Conservation (phyloP, 2,888 invertebrate genomes). For the Aricia artaxerxes region DNA sequence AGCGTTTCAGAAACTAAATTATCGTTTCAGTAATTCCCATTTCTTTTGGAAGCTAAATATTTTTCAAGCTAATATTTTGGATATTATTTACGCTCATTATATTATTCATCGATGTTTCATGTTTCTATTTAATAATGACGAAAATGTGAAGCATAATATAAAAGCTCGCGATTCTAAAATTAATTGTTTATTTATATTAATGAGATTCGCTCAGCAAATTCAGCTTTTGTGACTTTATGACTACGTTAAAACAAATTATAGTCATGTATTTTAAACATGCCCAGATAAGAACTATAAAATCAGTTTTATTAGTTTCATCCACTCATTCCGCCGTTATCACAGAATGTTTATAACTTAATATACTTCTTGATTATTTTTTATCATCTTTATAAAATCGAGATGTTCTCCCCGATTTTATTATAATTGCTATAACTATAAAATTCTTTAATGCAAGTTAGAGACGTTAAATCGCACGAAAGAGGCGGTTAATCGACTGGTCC, state of each 20-base stretch:
- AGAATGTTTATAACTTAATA: slow-evolving; percentile 2
- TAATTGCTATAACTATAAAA: background rate
- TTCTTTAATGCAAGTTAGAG: background rate
- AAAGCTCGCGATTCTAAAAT: background rate
- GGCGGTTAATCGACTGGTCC: no score
- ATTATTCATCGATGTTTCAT: background rate
- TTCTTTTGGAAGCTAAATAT: background rate
- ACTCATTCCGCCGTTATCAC: background rate
- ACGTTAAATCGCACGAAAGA: no score
- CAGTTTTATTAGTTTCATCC: background rate
- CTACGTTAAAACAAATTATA: background rate
- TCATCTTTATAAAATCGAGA: background rate
- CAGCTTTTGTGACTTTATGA: background rate
- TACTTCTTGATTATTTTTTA: slow-evolving; percentile 1
- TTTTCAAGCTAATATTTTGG: background rate
- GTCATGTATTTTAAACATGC: background rate
- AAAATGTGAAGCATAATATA: background rate
- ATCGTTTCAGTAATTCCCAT: background rate
- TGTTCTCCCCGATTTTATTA: background rate
- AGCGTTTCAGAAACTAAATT: background rate
- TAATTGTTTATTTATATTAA: background rate
- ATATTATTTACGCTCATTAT: background rate
- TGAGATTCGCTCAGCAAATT: background rate
- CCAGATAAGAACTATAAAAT: background rate
- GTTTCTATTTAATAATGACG: background rate